Conservation (phyloP, 2,113 vertebrate species). For the Cnemophilus loriae region DNA sequence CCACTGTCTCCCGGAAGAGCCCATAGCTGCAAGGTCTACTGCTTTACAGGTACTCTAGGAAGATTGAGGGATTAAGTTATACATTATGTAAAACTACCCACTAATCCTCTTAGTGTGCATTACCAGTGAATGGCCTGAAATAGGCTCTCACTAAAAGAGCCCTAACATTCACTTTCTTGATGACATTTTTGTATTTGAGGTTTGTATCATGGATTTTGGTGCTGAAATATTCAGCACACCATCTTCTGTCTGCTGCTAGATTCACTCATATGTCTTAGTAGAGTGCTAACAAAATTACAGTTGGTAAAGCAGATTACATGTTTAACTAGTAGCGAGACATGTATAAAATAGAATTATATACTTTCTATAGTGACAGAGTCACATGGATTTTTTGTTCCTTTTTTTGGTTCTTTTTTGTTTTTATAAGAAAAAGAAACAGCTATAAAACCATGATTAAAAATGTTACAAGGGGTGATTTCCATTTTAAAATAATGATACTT, state of each 20-base stretch:
- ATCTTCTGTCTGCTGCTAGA: slow-evolving; percentile 40
- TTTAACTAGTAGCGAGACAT: slow-evolving; percentile 61
- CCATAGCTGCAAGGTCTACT: slow-evolving; percentile 54
- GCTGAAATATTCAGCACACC: slow-evolving; percentile 64
- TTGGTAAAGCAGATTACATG: slow-evolving; percentile 60
- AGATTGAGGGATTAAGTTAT: slow-evolving; percentile 53
- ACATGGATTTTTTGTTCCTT: neutral
- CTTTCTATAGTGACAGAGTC: slow-evolving; percentile 41
- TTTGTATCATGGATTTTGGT: slow-evolving; percentile 62
- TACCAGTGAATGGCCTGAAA: slow-evolving; percentile 64
- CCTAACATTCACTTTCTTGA: slow-evolving; percentile 63
- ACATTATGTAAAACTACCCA: slow-evolving; percentile 54
- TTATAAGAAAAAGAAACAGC: slow-evolving; percentile 62
- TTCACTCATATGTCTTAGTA: slow-evolving; percentile 7
- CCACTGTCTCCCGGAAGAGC: slow-evolving; percentile 49
- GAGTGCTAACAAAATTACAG: slow-evolving; percentile 56
- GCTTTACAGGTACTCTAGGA: slow-evolving; percentile 60
- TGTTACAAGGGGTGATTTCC: slow-evolving; percentile 37
- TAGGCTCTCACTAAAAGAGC: slow-evolving; percentile 43
- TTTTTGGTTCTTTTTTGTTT: neutral
- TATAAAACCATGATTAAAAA: slow-evolving; percentile 69
- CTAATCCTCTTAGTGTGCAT: slow-evolving; percentile 61
- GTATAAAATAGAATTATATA: slow-evolving; percentile 59
- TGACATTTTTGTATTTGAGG: slow-evolving; percentile 60
- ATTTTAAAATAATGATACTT: slow-evolving; percentile 42